phyloP scores from a whole-genome alignment of 2,888 invertebrate genomes.

The Petrolisthes manimaculis region DNA sequence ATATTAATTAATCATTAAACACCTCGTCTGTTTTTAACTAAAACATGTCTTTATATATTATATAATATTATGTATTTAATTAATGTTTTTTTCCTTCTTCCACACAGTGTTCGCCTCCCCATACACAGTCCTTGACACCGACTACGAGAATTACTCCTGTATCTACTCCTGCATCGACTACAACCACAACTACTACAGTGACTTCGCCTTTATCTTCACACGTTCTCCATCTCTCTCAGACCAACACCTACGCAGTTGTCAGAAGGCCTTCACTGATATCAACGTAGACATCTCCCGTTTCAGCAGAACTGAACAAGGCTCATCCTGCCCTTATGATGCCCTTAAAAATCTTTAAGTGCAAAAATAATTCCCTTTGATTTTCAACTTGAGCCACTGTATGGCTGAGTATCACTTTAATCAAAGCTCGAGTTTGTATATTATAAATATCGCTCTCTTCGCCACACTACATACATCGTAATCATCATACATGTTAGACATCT shows the following conservation, averaged over 20 bases:
- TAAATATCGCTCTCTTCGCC: too few relatives aligned
- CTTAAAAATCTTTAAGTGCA: background rate
- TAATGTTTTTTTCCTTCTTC: background rate
- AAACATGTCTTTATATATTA: too few relatives aligned
- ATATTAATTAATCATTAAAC: too few relatives aligned
- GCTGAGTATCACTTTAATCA: too few relatives aligned
- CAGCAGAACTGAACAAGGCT: conserved; percentile 23
- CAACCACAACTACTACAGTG: conserved; percentile 29
- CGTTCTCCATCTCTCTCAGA: conserved; percentile 15
- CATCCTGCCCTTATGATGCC: conserved; percentile 24
- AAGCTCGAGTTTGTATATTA: too few relatives aligned
- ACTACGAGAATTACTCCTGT: conserved; percentile 39
- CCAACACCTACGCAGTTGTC: conserved; percentile 5
- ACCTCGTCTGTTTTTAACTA: too few relatives aligned
- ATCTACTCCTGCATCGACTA: conserved; percentile 30
- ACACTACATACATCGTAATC: too few relatives aligned
- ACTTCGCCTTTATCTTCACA: conserved; percentile 36
- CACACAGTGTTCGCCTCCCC: conserved; percentile 28
- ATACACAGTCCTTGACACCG: conserved; percentile 25
- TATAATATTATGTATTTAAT: background rate
- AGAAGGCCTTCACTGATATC: conserved; percentile 33
- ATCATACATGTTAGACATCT: too few relatives aligned
- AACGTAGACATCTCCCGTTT: conserved; percentile 32
- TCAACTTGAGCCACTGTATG: too few relatives aligned
- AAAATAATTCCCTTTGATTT: background rate